phyloP scores from a whole-genome alignment of 2,113 vertebrate genomes.

The Cyanistes caeruleus region DNA sequence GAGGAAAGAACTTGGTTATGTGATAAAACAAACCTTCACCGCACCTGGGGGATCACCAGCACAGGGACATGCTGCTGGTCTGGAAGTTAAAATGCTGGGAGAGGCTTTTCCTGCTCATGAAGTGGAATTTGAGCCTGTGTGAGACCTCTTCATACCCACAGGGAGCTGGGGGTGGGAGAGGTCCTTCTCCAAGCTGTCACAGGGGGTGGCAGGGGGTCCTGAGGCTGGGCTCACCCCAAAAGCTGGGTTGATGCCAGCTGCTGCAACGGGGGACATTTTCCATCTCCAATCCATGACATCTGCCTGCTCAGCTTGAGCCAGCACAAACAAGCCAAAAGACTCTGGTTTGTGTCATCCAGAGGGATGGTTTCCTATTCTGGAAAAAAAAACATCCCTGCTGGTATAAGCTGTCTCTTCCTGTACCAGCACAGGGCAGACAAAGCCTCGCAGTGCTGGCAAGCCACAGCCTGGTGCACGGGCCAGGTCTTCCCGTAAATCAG shows the following conservation, averaged over 20 bases:
- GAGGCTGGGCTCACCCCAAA: not conserved
- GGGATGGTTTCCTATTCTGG: constrained; percentile 17
- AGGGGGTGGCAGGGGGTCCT: not conserved
- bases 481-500: not conserved
- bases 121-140: not conserved
- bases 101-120: not conserved
- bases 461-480: not conserved
- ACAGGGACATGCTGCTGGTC: not conserved
- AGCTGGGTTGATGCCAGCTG: not conserved
- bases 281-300: not conserved
- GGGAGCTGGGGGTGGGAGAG: not conserved
- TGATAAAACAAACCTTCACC: not conserved
- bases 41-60: not conserved
- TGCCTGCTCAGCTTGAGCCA: constrained; percentile 20
- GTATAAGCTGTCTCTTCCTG: not conserved
- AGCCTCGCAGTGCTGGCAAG: constrained; percentile 2
- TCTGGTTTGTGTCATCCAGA: not conserved
- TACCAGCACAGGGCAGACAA: not conserved
- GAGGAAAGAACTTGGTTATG: not conserved
- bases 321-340: not conserved
- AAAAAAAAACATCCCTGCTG: not conserved
- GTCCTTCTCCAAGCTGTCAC: not conserved
- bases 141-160: not conserved
- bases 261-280: not conserved
- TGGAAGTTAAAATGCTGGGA: not conserved